phyloP scores from a whole-genome alignment of 2,888 invertebrate species.

The Lomographa bimaculata region DNA sequence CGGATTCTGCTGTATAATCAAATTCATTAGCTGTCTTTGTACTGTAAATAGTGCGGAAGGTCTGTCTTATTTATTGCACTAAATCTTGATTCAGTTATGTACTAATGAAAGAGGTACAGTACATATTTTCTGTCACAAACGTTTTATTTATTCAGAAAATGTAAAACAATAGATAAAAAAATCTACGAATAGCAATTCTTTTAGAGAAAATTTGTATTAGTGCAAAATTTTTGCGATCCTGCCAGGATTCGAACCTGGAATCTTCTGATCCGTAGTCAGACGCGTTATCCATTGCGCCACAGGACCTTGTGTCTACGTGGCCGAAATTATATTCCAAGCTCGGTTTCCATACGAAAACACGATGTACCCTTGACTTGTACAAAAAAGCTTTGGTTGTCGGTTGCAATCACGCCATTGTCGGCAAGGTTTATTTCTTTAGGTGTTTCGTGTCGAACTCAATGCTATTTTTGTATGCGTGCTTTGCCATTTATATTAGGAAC shows the following conservation, averaged over 20 bases:
- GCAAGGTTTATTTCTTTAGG: conserved; percentile 24
- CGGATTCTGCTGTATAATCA: conserved; percentile 66
- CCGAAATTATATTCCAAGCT: conserved; percentile 19
- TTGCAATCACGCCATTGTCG: conserved; percentile 8
- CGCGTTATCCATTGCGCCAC: conserved; percentile 88
- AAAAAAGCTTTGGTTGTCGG: conserved; percentile 19
- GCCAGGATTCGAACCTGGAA: conserved; percentile 87
- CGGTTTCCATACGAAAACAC: conserved; percentile 1
- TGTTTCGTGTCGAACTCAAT: conserved; percentile 23
- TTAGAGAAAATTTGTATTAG: too few relatives aligned
- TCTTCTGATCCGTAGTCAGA: conserved; percentile 89
- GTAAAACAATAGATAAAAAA: too few relatives aligned
- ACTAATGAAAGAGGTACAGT: too few relatives aligned
- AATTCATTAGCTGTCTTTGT: conserved; percentile 74
- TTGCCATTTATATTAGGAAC: conserved; percentile 16
- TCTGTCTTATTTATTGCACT: conserved; percentile 32
- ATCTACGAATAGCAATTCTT: too few relatives aligned
- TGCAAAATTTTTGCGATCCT: conserved; percentile 53
- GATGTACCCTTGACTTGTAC: conserved; percentile 6
- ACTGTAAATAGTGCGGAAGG: conserved; percentile 54
- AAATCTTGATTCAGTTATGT: conserved; percentile 12
- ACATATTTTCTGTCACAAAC: too few relatives aligned
- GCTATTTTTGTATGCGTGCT: conserved; percentile 27
- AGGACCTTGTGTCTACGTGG: conserved; percentile 44
- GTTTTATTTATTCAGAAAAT: too few relatives aligned